Conservation (phyloP, 2,797 vertebrate genomes). For the Pseudopleuronectes americanus region DNA sequence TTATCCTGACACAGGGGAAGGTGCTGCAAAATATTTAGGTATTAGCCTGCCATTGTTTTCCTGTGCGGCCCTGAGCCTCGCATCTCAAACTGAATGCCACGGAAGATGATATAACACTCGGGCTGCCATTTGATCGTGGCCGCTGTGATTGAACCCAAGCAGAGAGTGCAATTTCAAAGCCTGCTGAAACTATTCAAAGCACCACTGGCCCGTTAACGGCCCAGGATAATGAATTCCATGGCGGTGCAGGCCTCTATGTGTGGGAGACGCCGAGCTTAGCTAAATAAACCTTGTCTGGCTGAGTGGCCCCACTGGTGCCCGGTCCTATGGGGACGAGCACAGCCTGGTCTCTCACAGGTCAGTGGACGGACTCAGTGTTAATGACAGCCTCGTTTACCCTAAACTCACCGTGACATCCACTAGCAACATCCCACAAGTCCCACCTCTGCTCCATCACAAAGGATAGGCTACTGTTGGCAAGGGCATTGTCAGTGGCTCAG, state of each 20-base stretch:
- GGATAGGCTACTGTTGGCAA: conserved; percentile 50
- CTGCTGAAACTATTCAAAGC: conserved; percentile 77
- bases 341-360: conserved; percentile 69
- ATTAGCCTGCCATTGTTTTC: conserved; percentile 66
- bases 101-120: conserved; percentile 61
- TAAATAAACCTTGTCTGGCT: conserved; percentile 80
- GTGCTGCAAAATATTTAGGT: conserved; percentile 67
- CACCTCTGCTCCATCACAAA: conserved; percentile 54
- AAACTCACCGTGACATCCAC: conserved; percentile 53
- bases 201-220: conserved; percentile 59
- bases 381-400: conserved; percentile 63
- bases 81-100: conserved; percentile 29
- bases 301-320: conserved; percentile 69
- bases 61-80: conserved; percentile 32
- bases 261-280: conserved; percentile 76
- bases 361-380: conserved; percentile 54
- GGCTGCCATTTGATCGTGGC: conserved; percentile 57
- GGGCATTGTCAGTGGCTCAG: conserved; percentile 66
- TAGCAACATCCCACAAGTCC: conserved; percentile 55
- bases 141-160: conserved; percentile 59
- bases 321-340: conserved; percentile 53
- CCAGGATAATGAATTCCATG: conserved; percentile 76
- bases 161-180: conserved; percentile 70
- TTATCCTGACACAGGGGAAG: conserved; percentile 57
- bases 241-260: conserved; percentile 62